These are phyloP conservation scores for Arvicanthis niloticus DNA, from an alignment of 2,113 vertebrate species.

Conservation along the genomic window DNA sequence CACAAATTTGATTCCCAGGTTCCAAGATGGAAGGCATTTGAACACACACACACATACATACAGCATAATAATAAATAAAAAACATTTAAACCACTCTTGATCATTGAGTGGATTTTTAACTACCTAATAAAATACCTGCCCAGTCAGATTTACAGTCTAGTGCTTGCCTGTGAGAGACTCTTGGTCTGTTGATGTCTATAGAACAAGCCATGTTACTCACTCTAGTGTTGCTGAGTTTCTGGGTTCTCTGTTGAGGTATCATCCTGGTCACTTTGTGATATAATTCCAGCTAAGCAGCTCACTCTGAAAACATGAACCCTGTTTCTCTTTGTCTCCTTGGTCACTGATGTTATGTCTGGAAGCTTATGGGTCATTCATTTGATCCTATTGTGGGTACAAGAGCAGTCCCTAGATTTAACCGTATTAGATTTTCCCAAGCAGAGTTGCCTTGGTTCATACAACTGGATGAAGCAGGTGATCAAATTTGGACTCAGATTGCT, in stretches of 20 bases:
- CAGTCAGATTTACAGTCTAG: neutral
- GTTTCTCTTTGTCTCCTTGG: neutral
- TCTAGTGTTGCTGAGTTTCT: neutral
- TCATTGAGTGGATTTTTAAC: neutral
- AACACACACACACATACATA: neutral
- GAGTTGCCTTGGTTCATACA: conserved; percentile 70
- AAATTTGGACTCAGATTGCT: conserved; percentile 78
- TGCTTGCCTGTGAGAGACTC: neutral
- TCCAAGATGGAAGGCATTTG: neutral
- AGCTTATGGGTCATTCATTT: conserved; percentile 82
- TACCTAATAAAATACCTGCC: neutral
- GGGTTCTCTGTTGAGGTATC: neutral
- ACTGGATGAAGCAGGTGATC: conserved; percentile 77
- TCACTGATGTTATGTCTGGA: conserved; percentile 61
- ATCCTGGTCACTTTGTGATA: conserved; percentile 6
- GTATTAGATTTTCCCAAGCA: conserved; percentile 76
- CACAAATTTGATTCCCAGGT: neutral
- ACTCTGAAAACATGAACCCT: neutral
- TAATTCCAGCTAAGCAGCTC: conserved; percentile 7
- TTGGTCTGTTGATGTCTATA: neutral
- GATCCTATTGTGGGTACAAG: conserved; percentile 73
- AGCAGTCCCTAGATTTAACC: conserved; percentile 73
- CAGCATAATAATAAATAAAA: neutral
- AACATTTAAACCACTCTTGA: neutral
- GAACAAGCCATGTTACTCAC: neutral